Conservation (phyloP, 2,888 invertebrate genomes). For the Chaetoderma sp. region DNA sequence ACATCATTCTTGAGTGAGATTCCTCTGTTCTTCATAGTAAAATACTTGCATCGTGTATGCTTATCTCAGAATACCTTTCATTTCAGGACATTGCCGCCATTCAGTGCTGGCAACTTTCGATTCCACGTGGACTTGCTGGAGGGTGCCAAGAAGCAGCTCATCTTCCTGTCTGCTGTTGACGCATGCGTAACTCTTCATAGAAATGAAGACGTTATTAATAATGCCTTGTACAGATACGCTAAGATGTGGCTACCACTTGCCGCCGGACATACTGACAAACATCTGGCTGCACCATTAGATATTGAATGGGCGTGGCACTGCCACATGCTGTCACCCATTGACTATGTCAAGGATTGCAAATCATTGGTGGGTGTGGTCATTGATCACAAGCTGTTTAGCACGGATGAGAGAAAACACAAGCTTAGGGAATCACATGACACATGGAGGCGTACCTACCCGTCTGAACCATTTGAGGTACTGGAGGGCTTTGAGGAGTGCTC, state of each 20-base stretch:
- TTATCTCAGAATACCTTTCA: too few relatives aligned
- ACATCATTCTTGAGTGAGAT: too few relatives aligned
- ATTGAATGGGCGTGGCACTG: constrained; percentile 72
- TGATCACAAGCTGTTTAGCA: constrained; percentile 68
- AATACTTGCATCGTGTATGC: too few relatives aligned
- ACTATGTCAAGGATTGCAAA: constrained; percentile 61
- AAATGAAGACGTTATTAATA: constrained; percentile 49
- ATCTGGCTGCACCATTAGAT: constrained; percentile 70
- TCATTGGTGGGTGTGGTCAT: constrained; percentile 59
- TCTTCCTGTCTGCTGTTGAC: constrained; percentile 54
- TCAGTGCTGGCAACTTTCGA: constrained; percentile 11
- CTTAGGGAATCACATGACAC: constrained; percentile 49
- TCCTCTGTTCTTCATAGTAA: too few relatives aligned
- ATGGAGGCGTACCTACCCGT: constrained; percentile 60
- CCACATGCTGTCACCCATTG: constrained; percentile 65
- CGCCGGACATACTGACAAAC: constrained; percentile 49
- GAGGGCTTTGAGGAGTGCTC: not conserved
- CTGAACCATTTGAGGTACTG: constrained; percentile 53
- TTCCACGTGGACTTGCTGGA: constrained; percentile 39
- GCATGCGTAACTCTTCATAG: constrained; percentile 40
- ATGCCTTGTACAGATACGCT: constrained; percentile 71
- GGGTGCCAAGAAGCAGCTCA: constrained; percentile 45
- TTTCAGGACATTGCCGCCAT: too few relatives aligned
- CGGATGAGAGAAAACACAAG: constrained; percentile 50
- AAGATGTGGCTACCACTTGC: constrained; percentile 70